Conservation (phyloP, 2,888 invertebrate genomes). For the Gryllus longicercus region DNA sequence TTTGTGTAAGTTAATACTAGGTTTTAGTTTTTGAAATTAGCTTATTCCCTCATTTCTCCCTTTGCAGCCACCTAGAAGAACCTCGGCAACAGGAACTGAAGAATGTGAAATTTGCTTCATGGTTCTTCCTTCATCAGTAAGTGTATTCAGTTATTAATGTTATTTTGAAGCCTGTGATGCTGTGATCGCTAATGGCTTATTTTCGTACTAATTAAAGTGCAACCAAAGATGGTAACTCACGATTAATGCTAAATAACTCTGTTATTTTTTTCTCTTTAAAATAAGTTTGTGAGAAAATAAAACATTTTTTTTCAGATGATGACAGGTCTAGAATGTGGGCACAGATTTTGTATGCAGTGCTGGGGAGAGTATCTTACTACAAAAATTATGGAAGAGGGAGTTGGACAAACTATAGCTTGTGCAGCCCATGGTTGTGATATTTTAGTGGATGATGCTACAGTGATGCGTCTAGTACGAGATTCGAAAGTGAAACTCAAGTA, state of each 20-base stretch:
- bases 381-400: conserved; percentile 97
- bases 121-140: conserved; percentile 73
- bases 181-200: not conserved
- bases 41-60: not conserved
- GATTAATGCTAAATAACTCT: too few species aligned
- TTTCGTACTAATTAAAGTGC: not conserved
- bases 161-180: not conserved
- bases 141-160: conserved; percentile 44
- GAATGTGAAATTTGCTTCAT: conserved; percentile 93
- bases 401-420: conserved; percentile 93
- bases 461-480: conserved; percentile 86
- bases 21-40: too few species aligned
- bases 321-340: conserved; percentile 95
- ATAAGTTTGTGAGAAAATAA: not conserved
- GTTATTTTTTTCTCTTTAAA: too few species aligned
- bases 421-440: conserved; percentile 97
- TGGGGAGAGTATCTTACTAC: conserved; percentile 97
- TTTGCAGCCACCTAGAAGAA: conserved; percentile 55
- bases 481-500: conserved; percentile 87
- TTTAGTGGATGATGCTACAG: conserved; percentile 94
- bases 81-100: conserved; percentile 72
- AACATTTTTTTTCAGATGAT: conserved; percentile 64
- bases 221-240: not conserved
- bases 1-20: too few species aligned
- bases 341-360: conserved; percentile 90